Evolutionary conservation across 2,888 invertebrate genomes (phyloP), one percentile per base, ranked within the genome.

Genomic region (Brenthis daphne): DNA sequence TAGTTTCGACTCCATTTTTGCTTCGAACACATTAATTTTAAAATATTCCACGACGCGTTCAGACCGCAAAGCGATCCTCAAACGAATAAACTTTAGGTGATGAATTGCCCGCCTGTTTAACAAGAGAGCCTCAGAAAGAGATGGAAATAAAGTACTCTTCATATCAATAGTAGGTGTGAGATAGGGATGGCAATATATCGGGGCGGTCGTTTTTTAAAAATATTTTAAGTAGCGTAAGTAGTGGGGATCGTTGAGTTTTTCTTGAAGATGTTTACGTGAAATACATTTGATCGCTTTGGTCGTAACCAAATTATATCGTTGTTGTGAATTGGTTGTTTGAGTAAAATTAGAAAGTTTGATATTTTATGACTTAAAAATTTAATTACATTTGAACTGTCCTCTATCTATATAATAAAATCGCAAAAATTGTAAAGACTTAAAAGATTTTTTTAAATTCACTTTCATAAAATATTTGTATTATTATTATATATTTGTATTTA

Each of bases 241-340:
- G 92, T 89, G 92, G 92, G 91, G 91, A 91, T 91, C 89, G 87
- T 86, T 87, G 87, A 89, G 89, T 90, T 92, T 91, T 92, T 91
- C 92, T 91, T 91, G 84, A 92, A 92, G 92, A 91, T 90, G 90
- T 92, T 92, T 91, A 91, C 88, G 88, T 89, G 89, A 84, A 89
- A 86, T 86, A 87, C 87, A 91, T 90, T 90, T 89, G 89, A 91
- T 90, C 91, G 88, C 83, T 85, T 82, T 77, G 82, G 79, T 84
- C 80, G 80, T 82, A 82, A 81, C 83, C 79, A 79, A 76, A 81
- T 81, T 80, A 80, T 86, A 67, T 64, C 57, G 71, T 47, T 76
- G 70, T 5, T 14, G 57, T 64, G 80, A 76, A 88, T 83, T 90
- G 92, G 88, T 75, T 68, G 50, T 58, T 68, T 57, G 16, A 37